Percentiles rank a stretch among this genome's conserved stretches.
Conservation (phyloP, 2,797 vertebrate genomes). For the Balearica regulorum region DNA sequence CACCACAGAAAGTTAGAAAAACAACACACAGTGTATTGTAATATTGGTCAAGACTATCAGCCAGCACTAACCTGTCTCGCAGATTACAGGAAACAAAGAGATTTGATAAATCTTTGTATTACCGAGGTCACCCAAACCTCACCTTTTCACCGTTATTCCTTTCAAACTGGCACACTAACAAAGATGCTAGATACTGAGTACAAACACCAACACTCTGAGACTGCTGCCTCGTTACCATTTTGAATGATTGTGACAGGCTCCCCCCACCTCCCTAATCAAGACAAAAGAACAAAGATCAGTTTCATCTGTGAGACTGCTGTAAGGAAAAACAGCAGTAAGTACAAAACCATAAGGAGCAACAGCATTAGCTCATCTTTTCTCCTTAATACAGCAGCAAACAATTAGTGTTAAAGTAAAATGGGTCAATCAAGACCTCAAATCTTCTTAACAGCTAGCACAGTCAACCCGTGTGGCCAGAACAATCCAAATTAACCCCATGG, state of each 20-base stretch:
- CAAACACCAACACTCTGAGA: background rate
- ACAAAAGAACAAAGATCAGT: slow-evolving; percentile 44
- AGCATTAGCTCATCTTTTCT: slow-evolving; percentile 30
- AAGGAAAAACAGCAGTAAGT: background rate
- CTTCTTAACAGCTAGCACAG: slow-evolving; percentile 42
- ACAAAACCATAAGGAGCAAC: background rate
- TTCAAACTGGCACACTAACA: background rate
- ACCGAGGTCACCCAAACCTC: background rate
- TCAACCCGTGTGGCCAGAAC: slow-evolving; percentile 12
- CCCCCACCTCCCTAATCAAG: background rate
- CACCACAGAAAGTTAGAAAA: background rate
- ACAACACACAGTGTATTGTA: accelerated
- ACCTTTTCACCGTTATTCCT: background rate
- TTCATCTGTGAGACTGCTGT: background rate
- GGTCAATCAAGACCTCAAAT: slow-evolving; percentile 51
- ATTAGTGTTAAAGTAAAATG: slow-evolving; percentile 50
- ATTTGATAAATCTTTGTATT: background rate
- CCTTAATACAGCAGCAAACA: slow-evolving; percentile 40
- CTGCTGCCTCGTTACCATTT: background rate
- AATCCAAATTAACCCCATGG: slow-evolving; percentile 43
- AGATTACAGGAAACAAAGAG: background rate
- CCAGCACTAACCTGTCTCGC: background rate
- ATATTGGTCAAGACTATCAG: background rate
- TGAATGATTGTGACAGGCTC: background rate
- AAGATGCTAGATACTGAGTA: background rate